Base-by-base conservation (phyloP, 1,140 invertebrate species). In the Subanguina moxae region DNA sequence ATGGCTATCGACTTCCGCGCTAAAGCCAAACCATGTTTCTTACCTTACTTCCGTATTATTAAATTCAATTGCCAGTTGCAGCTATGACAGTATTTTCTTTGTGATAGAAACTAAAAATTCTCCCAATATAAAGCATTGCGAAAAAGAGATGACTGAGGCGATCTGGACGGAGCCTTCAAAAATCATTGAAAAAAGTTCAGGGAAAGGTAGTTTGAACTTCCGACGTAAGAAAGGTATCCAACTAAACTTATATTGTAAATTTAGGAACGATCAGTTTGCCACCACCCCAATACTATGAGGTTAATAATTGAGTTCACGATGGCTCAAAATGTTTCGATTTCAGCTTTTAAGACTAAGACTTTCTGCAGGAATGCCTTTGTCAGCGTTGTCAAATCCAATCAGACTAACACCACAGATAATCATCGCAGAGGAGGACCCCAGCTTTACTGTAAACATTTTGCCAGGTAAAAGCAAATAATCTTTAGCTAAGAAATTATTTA, bases 261-360 rank as follows among this genome's bases (percentile, higher is more conserved):
- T 58, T 21, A 74, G 71, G 59, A 11, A 21, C 38, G 11, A 38
- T 68, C 9, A 67, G 45, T 48, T 61, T 74, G 9, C 72, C 72
- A 13, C 72, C 72, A 17, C 72, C 72, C 9, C 72, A 74, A 56
- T 74, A 59, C 56, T 74, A 74, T 61, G 72, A 74, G 25, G 32
- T 74, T 0, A 52, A 21, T 19, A 7, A 8, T 17, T 7, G 0
- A 25, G 43, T 25, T 17, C 63, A 25, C 43, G 58, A 30, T 52
- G 8, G 17, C n/a, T 25, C 32, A 58, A 15, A 65, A 19, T 7
- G 19, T 25, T 56, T 17, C 21, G 21, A 38, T 5, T 66, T 45
- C 27, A 67, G 52, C 23, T 43, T 67, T 32, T 43, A 17, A 42
- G 45, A 0, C 1, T 9, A 13, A 23, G 62, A 65, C 57, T 64